These are phyloP conservation scores for Battus philenor DNA, from an alignment of 1,140 invertebrate species.

Conservation along the genomic window DNA sequence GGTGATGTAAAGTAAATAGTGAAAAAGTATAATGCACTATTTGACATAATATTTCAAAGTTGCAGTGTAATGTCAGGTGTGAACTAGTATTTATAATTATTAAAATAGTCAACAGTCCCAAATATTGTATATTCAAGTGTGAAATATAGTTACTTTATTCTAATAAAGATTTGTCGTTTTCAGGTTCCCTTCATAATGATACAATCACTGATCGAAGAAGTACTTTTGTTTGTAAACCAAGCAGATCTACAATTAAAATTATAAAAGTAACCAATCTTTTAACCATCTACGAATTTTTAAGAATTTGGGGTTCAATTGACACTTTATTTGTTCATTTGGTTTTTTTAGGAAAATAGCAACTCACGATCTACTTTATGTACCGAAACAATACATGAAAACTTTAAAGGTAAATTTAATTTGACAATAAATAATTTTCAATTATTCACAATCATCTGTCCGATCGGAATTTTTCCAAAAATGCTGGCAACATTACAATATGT, in stretches of 20 bases:
- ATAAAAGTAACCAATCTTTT: conserved; percentile 54
- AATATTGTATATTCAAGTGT: conserved; percentile 9
- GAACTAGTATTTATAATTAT: conserved; percentile 28
- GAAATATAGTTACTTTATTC: conserved; percentile 15
- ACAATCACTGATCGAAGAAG: conserved; percentile 56
- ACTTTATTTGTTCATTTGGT: background rate
- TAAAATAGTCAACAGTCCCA: conserved; percentile 16
- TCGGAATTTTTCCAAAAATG: too few species aligned
- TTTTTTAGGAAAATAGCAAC: conserved; percentile 46
- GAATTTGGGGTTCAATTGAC: too few species aligned
- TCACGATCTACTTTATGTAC: conserved; percentile 43
- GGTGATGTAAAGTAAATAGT: too few species aligned
- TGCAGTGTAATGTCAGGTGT: conserved; percentile 71
- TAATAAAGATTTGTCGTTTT: conserved; percentile 20
- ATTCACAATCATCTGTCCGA: too few species aligned
- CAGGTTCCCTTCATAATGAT: conserved; percentile 66
- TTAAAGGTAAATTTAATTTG: conserved; percentile 48
- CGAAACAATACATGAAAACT: conserved; percentile 39
- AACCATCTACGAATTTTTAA: too few species aligned
- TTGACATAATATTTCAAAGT: conserved; percentile 63
- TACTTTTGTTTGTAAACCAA: conserved; percentile 56
- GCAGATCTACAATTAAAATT: conserved; percentile 52
- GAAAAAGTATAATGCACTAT: too few species aligned
- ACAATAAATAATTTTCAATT: conserved; percentile 2
- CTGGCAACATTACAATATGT: background rate